Conservation (phyloP, 2,888 invertebrate genomes). For the Dusona sp. region DNA sequence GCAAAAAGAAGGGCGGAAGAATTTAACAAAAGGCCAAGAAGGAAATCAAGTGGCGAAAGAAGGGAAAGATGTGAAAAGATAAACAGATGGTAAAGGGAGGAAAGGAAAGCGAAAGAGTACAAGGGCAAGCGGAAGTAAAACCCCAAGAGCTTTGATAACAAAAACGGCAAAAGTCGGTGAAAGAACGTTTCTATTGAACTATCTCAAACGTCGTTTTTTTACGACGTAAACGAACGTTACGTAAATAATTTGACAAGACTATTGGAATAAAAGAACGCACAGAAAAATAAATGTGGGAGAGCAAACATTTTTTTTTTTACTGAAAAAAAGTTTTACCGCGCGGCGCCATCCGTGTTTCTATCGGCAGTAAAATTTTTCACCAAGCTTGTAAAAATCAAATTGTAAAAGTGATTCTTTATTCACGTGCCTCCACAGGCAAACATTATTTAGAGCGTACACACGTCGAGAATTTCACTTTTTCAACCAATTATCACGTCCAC, state of each 20-base stretch:
- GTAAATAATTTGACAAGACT: slow-evolving; percentile 77
- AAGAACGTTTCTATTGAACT: slow-evolving; percentile 57
- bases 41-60: slow-evolving; percentile 11
- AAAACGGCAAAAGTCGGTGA: slow-evolving; percentile 27
- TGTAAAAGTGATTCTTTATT: slow-evolving; percentile 37
- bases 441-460: background rate
- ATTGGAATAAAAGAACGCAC: background rate
- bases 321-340: slow-evolving; percentile 13
- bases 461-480: slow-evolving; percentile 39
- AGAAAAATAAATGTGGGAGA: background rate
- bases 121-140: slow-evolving; percentile 27
- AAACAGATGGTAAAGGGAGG: slow-evolving; percentile 9
- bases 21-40: slow-evolving; percentile 11
- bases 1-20: slow-evolving; percentile 18
- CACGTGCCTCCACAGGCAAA: slow-evolving; percentile 7
- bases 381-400: slow-evolving; percentile 36
- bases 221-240: slow-evolving; percentile 77
- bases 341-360: background rate
- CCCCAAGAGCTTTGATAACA: slow-evolving; percentile 45
- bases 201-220: slow-evolving; percentile 48
- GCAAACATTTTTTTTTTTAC: background rate
- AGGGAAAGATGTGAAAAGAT: slow-evolving; percentile 8
- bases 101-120: slow-evolving; percentile 2
- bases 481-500: slow-evolving; percentile 54
- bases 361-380: background rate